Percentiles rank a stretch among this genome's conserved stretches.
Evolutionary conservation across 1,140 invertebrate genomes (phyloP).

Genomic region (Prorops nasuta): DNA sequence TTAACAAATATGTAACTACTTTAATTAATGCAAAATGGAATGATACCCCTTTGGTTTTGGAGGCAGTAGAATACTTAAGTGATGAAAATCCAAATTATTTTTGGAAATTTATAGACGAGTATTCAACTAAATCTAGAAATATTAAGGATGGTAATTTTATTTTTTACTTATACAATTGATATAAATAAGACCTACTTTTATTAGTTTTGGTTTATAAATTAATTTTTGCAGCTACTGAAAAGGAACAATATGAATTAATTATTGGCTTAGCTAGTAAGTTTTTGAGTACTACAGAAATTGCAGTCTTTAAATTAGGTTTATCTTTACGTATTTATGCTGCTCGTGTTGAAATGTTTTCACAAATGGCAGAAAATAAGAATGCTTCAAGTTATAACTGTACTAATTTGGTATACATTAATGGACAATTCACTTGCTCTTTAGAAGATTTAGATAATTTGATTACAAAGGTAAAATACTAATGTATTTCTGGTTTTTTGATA

Average conservation of each 20-base stretch:
- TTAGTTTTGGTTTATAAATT: neutral
- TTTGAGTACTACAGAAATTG: slow-evolving; percentile 71
- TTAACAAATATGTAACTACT: slow-evolving; percentile 81
- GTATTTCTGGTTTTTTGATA: neutral
- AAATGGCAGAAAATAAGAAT: slow-evolving; percentile 77
- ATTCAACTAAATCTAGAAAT: slow-evolving; percentile 42
- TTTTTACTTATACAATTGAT: neutral
- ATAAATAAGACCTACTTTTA: neutral
- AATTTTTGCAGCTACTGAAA: slow-evolving; percentile 66
- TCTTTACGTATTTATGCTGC: slow-evolving; percentile 86
- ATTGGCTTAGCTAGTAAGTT: slow-evolving; percentile 68
- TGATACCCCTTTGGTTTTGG: slow-evolving; percentile 84
- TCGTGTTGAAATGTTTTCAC: slow-evolving; percentile 85
- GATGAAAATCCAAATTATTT: slow-evolving; percentile 78
- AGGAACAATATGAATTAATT: slow-evolving; percentile 74
- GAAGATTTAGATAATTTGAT: slow-evolving; percentile 54
- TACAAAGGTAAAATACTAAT: slow-evolving; percentile 43
- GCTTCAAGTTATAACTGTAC: slow-evolving; percentile 63
- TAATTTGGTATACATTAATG: slow-evolving; percentile 73
- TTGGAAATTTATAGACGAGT: slow-evolving; percentile 77
- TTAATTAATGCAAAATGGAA: slow-evolving; percentile 90
- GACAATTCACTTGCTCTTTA: slow-evolving; percentile 66
- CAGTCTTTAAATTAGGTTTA: slow-evolving; percentile 83
- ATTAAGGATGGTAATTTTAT: slow-evolving; percentile 24
- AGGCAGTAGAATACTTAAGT: slow-evolving; percentile 84